Conservation (phyloP, 2,113 vertebrate genomes). For the Heterotilapia buettikoferi region DNA sequence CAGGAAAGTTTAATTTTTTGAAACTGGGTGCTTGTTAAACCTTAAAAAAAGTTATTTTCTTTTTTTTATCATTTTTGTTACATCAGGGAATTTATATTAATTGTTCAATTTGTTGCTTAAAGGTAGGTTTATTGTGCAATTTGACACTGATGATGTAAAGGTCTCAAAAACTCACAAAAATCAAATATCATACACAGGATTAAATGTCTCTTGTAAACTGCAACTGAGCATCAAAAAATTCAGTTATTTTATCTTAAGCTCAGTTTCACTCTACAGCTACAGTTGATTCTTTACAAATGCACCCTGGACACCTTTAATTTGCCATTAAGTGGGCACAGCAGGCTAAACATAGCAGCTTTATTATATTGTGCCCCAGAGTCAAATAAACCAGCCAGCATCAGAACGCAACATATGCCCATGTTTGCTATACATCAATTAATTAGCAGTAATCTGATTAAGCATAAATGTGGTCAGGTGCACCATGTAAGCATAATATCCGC, state of each 20-base stretch:
- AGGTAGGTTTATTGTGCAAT: not conserved
- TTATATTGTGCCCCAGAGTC: not conserved
- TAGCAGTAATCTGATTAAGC: not conserved
- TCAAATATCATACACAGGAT: not conserved
- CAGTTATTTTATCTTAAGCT: not conserved
- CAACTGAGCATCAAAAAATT: not conserved
- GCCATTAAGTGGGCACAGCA: not conserved
- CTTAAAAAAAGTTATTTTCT: not conserved
- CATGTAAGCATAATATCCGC: not conserved
- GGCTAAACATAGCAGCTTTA: not conserved
- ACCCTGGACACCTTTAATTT: not conserved
- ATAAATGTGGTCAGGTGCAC: not conserved
- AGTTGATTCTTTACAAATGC: not conserved
- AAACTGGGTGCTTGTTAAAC: not conserved
- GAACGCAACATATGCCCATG: not conserved
- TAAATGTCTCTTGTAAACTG: not conserved
- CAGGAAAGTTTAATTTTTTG: not conserved
- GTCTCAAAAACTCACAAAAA: not conserved
- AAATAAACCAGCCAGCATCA: not conserved
- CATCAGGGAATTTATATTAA: not conserved
- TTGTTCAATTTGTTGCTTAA: not conserved
- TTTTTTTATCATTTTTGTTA: not conserved
- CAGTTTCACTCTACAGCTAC: not conserved
- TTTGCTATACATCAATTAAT: not conserved
- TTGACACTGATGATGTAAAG: not conserved